Evolutionary conservation across 2,113 vertebrate species (phyloP), one percentile per base, ranked within the genome.

Genomic region (Megaceryle maxima): DNA sequence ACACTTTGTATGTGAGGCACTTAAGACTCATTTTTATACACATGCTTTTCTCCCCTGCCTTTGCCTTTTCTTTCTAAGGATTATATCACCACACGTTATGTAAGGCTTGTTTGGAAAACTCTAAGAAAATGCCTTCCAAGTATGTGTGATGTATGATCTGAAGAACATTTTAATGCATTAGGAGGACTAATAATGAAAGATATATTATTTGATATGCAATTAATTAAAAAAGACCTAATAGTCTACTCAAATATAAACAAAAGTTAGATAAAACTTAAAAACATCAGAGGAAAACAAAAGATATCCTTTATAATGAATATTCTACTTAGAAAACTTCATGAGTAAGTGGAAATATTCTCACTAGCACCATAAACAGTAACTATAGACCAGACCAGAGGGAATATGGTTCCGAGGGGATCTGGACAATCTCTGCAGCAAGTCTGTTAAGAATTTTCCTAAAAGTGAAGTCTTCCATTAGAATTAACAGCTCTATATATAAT

Each of bases 111-210:
- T 88, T 92, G 88, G 59, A 79, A 90, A 75, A 67, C 89, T 69
- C 8, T 56, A 87, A 81, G 60, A 75, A 96, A 95, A 73, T 62
- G 85, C 24, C 37, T 70, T 94, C 41, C 74, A 79, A 67, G 37
- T 64, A 72, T 92, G 94, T 94, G 22, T 83, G 46, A 86, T 72
- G 20, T 39, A 83, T 88, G 55, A 83, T 72, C 74, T 94, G 51
- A 91, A 93, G 56, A 94, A 69, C 11, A 89, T 96, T 96, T 95
- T 96, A 90, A 81, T 95, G 51, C 35, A 67, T 85, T 94, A 83
- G 67, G 96, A 90, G 11, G 26, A 83, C 60, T 96, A 90, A 67
- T 91, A 92, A 91, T 92, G 57, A 89, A 95, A 91, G 31, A 59
- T 22, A 17, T 28, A 67, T 95, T 35, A 87, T 81, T 91, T 93